These are phyloP conservation scores for Rhynchophorus ferrugineus DNA, from an alignment of 1,140 invertebrate species.

Conservation along the genomic window DNA sequence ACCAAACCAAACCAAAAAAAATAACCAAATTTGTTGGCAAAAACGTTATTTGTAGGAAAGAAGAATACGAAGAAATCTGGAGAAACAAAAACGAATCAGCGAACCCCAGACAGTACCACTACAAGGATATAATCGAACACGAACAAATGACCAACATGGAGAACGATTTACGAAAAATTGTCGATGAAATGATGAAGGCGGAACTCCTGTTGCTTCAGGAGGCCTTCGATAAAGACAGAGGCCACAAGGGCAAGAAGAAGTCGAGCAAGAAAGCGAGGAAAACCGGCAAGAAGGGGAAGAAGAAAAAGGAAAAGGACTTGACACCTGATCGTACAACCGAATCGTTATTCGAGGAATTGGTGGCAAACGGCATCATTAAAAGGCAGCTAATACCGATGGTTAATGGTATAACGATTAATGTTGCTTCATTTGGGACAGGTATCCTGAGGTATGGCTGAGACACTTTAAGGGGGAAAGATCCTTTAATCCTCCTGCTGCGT, in stretches of 20 bases:
- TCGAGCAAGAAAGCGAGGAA: conserved; percentile 69
- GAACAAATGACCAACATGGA: conserved; percentile 80
- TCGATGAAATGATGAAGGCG: conserved; percentile 79
- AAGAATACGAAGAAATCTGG: conserved; percentile 73
- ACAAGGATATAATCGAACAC: conserved; percentile 71
- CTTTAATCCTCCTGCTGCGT: conserved; percentile 50
- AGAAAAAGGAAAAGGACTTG: conserved; percentile 92
- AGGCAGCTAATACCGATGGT: no score
- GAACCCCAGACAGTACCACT: conserved; percentile 58
- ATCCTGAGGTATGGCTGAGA: conserved; percentile 60
- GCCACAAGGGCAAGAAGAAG: conserved; percentile 72
- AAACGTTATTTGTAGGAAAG: no score
- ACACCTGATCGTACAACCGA: conserved; percentile 86
- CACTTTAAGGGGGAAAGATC: conserved; percentile 79
- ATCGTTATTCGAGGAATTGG: conserved; percentile 85
- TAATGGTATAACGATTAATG: no score
- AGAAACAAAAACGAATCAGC: conserved; percentile 64
- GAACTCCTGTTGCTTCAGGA: conserved; percentile 77
- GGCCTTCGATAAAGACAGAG: conserved; percentile 65
- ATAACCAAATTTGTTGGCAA: no score
- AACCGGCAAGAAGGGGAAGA: conserved; percentile 79
- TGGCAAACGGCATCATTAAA: conserved; percentile 82
- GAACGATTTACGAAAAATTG: conserved; percentile 69
- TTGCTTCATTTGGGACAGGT: no score
- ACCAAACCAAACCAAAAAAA: no score